phyloP scores from a whole-genome alignment of 2,797 vertebrate genomes.

The Anabas testudineus region DNA sequence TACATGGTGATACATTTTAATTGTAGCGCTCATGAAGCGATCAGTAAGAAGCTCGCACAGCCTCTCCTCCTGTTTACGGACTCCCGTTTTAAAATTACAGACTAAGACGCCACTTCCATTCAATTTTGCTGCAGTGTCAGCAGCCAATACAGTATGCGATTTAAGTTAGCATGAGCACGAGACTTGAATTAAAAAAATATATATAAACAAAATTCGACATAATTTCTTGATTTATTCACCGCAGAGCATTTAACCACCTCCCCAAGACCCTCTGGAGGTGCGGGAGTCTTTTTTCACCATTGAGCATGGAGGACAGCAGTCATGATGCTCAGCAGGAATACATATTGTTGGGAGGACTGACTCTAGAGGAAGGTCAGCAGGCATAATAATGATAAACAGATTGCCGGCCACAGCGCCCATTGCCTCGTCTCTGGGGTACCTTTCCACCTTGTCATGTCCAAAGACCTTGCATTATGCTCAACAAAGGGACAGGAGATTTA shows the following conservation, averaged over 20 bases:
- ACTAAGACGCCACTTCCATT: not conserved
- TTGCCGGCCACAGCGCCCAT: constrained; percentile 43
- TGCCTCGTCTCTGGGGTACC: constrained; percentile 68
- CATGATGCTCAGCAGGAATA: constrained; percentile 49
- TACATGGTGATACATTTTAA: constrained; percentile 27
- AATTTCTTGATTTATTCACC: constrained; percentile 16
- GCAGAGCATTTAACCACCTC: constrained; percentile 19
- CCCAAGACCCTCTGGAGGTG: constrained; percentile 49
- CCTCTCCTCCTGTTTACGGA: constrained; percentile 7
- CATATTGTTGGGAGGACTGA: constrained; percentile 19
- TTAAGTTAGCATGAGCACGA: too few relatives aligned
- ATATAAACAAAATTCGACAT: too few relatives aligned
- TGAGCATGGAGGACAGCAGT: constrained; percentile 66
- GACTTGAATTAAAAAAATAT: too few relatives aligned
- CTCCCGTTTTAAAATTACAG: constrained; percentile 16
- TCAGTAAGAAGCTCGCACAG: constrained; percentile 27
- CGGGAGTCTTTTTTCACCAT: constrained; percentile 35
- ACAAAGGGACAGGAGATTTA: constrained; percentile 46
- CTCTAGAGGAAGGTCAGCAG: constrained; percentile 53
- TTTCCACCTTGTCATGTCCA: constrained; percentile 78
- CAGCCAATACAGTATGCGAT: not conserved
- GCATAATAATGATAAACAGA: constrained; percentile 77
- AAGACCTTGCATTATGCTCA: constrained; percentile 69
- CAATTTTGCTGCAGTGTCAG: not conserved
- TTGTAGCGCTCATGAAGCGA: constrained; percentile 44